Evolutionary conservation across 2,113 vertebrate species (phyloP).

Genomic region (Ochotona curzoniae): DNA sequence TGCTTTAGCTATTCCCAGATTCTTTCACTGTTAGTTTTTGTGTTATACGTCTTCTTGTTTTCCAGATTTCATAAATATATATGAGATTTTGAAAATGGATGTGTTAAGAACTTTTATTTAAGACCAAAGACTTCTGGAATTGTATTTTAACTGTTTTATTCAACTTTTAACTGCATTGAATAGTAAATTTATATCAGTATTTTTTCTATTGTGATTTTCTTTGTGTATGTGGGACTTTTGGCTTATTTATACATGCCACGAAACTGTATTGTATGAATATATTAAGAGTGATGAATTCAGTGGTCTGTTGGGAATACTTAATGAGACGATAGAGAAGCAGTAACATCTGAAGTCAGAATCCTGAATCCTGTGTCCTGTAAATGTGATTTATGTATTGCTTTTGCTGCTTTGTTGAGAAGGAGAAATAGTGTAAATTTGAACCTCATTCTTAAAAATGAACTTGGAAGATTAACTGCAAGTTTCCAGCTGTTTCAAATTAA

Average conservation of each 20-base stretch:
- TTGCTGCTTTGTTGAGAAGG: constrained; percentile 57
- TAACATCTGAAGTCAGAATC: constrained; percentile 32
- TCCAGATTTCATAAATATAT: constrained; percentile 10
- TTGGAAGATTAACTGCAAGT: constrained; percentile 56
- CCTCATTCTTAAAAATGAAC: constrained; percentile 45
- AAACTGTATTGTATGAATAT: not conserved
- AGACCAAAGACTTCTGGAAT: constrained; percentile 10
- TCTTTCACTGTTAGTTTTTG: constrained; percentile 24
- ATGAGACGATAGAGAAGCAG: not conserved
- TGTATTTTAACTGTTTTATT: not conserved
- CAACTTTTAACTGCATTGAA: not conserved
- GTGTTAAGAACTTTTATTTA: constrained; percentile 31
- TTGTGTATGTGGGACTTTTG: not conserved
- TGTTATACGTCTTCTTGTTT: constrained; percentile 31
- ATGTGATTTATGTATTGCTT: constrained; percentile 1
- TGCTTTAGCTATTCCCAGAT: not conserved
- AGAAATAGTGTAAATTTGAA: constrained; percentile 55
- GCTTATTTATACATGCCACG: constrained; percentile 48
- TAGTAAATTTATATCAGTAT: constrained; percentile 6
- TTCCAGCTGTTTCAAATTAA: constrained; percentile 70
- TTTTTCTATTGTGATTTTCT: constrained; percentile 9
- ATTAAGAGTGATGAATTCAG: not conserved
- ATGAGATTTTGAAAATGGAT: not conserved
- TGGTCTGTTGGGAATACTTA: not conserved
- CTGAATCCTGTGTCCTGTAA: constrained; percentile 10